Evolutionary conservation across 2,888 invertebrate genomes (phyloP).

Genomic region (Rotaria macrura): DNA sequence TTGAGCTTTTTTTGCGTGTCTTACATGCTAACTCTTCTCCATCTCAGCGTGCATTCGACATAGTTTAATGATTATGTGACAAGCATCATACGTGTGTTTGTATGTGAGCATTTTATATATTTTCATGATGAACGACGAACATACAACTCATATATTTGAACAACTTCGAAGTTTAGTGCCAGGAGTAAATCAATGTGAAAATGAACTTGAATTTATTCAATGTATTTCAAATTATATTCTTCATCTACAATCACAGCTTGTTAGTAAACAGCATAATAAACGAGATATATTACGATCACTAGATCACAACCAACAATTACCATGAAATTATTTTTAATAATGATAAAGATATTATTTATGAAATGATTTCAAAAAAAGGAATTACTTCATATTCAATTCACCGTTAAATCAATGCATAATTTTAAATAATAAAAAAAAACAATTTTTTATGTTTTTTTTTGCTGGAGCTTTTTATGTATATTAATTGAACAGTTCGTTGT

Average conservation of each 20-base stretch:
- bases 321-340: background rate
- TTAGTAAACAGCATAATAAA: background rate
- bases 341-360: no score
- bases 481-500: background rate
- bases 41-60: constrained; percentile 7
- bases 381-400: background rate
- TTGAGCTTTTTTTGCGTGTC: background rate
- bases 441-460: background rate
- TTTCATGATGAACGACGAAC: background rate
- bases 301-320: background rate
- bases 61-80: constrained; percentile 8
- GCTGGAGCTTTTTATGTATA: background rate
- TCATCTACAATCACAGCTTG: background rate
- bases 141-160: background rate
- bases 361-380: no score
- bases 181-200: background rate
- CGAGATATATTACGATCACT: constrained; percentile 1
- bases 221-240: constrained; percentile 6
- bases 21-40: background rate
- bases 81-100: background rate
- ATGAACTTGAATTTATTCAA: background rate
- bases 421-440: background rate
- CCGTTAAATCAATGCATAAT: constrained; percentile 3
- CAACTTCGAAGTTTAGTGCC: background rate
- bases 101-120: background rate